These are phyloP conservation scores for Heliconius erato DNA, from an alignment of 2,888 invertebrate species.

Conservation along the genomic window DNA sequence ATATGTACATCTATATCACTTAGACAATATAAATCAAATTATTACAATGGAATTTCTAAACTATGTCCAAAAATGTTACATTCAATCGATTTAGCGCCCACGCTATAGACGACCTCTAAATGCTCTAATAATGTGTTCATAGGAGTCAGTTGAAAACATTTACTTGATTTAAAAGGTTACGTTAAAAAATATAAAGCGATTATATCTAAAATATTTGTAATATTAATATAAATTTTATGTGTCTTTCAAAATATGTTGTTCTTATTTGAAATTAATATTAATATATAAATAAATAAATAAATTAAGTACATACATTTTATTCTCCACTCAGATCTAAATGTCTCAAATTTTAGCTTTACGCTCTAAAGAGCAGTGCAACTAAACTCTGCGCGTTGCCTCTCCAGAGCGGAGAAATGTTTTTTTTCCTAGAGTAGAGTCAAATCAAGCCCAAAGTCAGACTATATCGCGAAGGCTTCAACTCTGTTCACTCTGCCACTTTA, in stretches of 20 bases:
- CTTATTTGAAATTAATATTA: no score
- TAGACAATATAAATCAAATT: slow-evolving; percentile 4
- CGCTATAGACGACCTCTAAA: slow-evolving; percentile 9
- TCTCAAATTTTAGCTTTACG: not conserved
- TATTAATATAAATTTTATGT: not conserved
- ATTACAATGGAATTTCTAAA: not conserved
- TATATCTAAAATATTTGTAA: not conserved
- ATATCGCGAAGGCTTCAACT: no score
- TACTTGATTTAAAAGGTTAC: slow-evolving; percentile 14
- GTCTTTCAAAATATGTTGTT: not conserved
- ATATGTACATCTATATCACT: slow-evolving; percentile 1
- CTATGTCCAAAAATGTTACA: not conserved
- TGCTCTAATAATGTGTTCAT: slow-evolving; percentile 14
- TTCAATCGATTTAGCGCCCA: slow-evolving; percentile 9
- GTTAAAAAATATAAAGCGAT: not conserved
- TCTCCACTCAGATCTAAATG: no score
- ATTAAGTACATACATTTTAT: no score
- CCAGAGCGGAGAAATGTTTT: no score
- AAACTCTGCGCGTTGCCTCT: no score
- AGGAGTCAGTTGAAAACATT: slow-evolving; percentile 2
- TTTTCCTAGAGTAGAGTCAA: no score
- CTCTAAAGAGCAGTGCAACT: no score
- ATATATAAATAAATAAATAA: no score
- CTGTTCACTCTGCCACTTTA: no score
- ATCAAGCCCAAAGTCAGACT: no score